phyloP scores from a whole-genome alignment of 92 coral and sea anemone genomes.

The Metridium senile region DNA sequence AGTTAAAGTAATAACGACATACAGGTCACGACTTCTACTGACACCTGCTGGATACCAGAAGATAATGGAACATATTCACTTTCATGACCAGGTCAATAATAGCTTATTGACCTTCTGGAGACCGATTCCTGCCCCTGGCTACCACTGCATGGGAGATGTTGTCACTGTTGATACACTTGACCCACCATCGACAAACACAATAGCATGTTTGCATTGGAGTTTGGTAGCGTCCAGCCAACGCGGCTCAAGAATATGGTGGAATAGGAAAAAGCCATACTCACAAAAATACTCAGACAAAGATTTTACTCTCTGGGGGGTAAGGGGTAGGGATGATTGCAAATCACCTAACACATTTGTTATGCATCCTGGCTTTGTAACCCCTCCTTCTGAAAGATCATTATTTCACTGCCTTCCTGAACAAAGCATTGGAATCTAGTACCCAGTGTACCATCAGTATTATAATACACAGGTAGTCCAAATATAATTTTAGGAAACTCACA shows the following conservation, averaged over 20 bases:
- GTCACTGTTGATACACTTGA: constrained; percentile 41
- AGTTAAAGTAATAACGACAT: constrained; percentile 55
- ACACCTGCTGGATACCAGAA: constrained; percentile 61
- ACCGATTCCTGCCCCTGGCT: constrained; percentile 84
- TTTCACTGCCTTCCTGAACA: constrained; percentile 58
- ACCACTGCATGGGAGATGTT: constrained; percentile 78
- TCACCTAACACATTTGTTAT: constrained; percentile 79
- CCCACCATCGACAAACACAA: constrained; percentile 53
- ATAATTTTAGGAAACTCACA: no score
- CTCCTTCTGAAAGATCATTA: constrained; percentile 52
- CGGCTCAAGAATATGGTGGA: constrained; percentile 77
- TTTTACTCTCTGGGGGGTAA: constrained; percentile 69
- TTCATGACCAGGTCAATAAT: constrained; percentile 21
- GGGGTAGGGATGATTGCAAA: constrained; percentile 51
- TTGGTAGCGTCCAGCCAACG: constrained; percentile 51
- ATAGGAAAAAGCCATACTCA: constrained; percentile 39
- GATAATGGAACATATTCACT: constrained; percentile 56
- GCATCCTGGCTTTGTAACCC: constrained; percentile 62
- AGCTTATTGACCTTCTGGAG: constrained; percentile 59
- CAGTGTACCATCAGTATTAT: background rate
- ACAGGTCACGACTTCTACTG: constrained; percentile 47
- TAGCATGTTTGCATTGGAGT: constrained; percentile 84
- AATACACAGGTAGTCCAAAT: constrained; percentile 13
- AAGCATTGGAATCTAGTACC: background rate
- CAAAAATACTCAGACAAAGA: constrained; percentile 36